Conservation (phyloP, 2,888 invertebrate species). For the Hydraecia micacea region DNA sequence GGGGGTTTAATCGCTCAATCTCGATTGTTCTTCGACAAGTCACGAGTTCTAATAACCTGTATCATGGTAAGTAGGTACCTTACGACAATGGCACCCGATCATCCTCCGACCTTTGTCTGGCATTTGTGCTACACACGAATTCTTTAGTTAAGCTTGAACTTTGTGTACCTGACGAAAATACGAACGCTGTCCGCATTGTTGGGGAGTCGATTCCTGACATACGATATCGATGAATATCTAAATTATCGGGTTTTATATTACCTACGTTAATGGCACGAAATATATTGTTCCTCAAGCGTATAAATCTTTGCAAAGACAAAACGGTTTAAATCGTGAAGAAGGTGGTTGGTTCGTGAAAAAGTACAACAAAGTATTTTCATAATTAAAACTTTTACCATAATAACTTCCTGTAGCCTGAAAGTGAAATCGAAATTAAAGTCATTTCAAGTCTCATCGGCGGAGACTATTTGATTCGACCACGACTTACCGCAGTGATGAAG, state of each 20-base stretch:
- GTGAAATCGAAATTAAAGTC: conserved; percentile 41
- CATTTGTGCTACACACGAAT: conserved; percentile 82
- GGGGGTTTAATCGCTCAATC: conserved; percentile 70
- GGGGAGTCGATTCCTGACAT: conserved; percentile 71
- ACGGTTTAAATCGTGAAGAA: background rate
- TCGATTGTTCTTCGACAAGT: conserved; percentile 74
- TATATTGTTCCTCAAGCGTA: background rate
- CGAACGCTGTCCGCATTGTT: conserved; percentile 80
- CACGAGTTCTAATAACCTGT: conserved; percentile 74
- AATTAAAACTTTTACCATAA: conserved; percentile 37
- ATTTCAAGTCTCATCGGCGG: conserved; percentile 34
- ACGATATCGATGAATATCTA: conserved; percentile 56
- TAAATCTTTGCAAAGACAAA: background rate
- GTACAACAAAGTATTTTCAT: conserved; percentile 8
- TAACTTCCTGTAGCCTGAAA: conserved; percentile 42
- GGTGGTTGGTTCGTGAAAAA: background rate
- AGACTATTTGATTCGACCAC: conserved; percentile 46
- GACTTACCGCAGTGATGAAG: conserved; percentile 45
- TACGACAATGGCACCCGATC: conserved; percentile 71
- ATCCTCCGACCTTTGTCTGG: conserved; percentile 84
- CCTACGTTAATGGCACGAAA: background rate
- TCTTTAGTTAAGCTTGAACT: conserved; percentile 82
- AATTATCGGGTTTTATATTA: conserved; percentile 34
- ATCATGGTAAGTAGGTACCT: conserved; percentile 40
- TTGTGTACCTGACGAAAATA: conserved; percentile 73